Conservation (phyloP, 2,797 vertebrate species). For the Sebastes variabilis region DNA sequence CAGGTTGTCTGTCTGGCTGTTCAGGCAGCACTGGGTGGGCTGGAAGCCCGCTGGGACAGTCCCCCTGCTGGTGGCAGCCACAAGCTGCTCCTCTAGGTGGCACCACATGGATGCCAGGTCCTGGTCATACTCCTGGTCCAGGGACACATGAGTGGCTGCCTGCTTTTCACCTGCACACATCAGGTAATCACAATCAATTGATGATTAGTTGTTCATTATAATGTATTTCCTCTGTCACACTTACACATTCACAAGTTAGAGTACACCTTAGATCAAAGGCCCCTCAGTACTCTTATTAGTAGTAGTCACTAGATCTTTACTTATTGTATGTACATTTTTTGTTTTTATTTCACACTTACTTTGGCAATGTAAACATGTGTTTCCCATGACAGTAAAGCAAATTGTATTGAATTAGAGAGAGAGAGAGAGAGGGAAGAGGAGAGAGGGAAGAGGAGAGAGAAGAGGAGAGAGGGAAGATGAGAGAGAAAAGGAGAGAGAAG, state of each 20-base stretch:
- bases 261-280: neutral
- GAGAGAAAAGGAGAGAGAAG: too few species aligned
- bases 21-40: slow-evolving; percentile 93
- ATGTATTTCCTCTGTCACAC: neutral
- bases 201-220: neutral
- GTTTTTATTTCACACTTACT: too few species aligned
- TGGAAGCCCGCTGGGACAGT: slow-evolving; percentile 86
- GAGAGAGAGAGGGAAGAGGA: too few species aligned
- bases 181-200: neutral
- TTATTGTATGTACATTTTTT: neutral
- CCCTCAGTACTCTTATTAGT: neutral
- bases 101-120: slow-evolving; percentile 91
- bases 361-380: too few species aligned
- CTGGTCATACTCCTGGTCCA: slow-evolving; percentile 95
- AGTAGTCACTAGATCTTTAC: neutral
- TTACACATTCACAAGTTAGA: neutral
- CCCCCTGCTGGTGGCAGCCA: slow-evolving; percentile 87
- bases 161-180: slow-evolving; percentile 91
- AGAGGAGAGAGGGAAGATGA: too few species aligned
- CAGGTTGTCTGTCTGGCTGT: slow-evolving; percentile 92
- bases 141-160: slow-evolving; percentile 93
- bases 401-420: too few species aligned
- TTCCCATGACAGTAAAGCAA: too few species aligned
- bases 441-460: too few species aligned
- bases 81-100: slow-evolving; percentile 92